phyloP scores from a whole-genome alignment of 2,888 invertebrate species.

The Heliothis peltigera region DNA sequence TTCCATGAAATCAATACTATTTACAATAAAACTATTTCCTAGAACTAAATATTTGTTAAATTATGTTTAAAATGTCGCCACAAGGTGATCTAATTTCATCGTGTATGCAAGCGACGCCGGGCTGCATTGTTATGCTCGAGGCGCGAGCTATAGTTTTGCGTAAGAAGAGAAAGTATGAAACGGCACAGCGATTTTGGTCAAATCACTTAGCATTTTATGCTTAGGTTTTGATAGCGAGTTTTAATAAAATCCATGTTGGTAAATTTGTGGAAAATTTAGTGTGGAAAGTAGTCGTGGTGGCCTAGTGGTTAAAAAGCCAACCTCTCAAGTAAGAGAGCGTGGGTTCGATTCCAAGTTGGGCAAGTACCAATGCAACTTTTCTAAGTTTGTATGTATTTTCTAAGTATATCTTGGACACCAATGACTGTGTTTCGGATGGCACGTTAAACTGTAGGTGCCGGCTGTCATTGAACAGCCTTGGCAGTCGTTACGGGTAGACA shows the following conservation, averaged over 20 bases:
- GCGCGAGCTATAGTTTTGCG: constrained; percentile 74
- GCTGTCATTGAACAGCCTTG: too few species aligned
- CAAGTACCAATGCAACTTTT: too few species aligned
- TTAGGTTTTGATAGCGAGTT: not conserved
- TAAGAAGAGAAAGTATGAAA: constrained; percentile 61
- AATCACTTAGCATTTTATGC: constrained; percentile 25
- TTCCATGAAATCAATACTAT: too few species aligned
- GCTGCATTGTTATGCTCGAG: constrained; percentile 60
- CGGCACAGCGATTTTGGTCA: constrained; percentile 45
- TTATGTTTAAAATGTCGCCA: constrained; percentile 28
- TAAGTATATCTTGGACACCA: too few species aligned
- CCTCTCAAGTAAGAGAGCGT: too few species aligned
- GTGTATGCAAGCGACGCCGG: constrained; percentile 50
- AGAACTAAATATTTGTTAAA: constrained; percentile 9
- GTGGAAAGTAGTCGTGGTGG: too few species aligned
- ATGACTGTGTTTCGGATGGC: too few species aligned
- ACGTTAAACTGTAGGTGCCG: too few species aligned
- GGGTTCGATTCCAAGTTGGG: too few species aligned
- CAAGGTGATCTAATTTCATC: constrained; percentile 48
- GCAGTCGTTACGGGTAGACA: too few species aligned
- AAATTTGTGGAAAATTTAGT: not conserved
- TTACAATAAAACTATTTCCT: not conserved
- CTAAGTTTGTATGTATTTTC: too few species aligned
- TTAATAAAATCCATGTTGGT: not conserved
- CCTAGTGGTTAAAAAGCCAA: too few species aligned